Percentiles rank a stretch among this genome's conserved stretches.
These are phyloP conservation scores for Podarcis muralis DNA, from an alignment of 2,113 vertebrate genomes.

Conservation along the genomic window DNA sequence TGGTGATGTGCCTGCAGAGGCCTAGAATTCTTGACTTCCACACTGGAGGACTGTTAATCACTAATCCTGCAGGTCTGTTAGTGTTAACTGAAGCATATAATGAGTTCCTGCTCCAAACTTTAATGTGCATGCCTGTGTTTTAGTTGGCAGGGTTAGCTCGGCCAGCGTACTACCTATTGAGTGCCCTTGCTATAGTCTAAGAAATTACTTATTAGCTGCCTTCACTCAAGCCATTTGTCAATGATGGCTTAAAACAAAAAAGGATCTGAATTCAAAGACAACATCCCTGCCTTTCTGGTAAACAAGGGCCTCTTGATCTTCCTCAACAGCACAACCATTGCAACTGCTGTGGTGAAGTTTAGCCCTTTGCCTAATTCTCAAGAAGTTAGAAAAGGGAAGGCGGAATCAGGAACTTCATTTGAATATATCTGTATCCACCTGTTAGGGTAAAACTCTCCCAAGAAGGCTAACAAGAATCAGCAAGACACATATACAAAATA, in stretches of 20 bases:
- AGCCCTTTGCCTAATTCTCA: background rate
- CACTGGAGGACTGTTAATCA: background rate
- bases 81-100: conserved; percentile 6
- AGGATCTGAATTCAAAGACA: background rate
- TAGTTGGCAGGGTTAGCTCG: background rate
- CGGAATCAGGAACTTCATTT: background rate
- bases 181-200: background rate
- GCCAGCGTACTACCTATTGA: background rate
- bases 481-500: background rate
- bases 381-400: background rate
- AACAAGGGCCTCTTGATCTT: background rate
- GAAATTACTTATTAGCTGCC: background rate
- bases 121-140: background rate
- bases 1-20: background rate
- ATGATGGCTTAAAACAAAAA: background rate
- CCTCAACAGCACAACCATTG: background rate
- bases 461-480: background rate
- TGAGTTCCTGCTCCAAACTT: background rate
- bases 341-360: background rate
- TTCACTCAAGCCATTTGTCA: background rate
- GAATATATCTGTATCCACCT: background rate
- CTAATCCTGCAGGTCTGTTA: background rate
- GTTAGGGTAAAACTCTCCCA: background rate
- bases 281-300: background rate
- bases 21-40: background rate